These are phyloP conservation scores for Drosophila dives DNA, from an alignment of 2,888 invertebrate genomes.

Conservation along the genomic window DNA sequence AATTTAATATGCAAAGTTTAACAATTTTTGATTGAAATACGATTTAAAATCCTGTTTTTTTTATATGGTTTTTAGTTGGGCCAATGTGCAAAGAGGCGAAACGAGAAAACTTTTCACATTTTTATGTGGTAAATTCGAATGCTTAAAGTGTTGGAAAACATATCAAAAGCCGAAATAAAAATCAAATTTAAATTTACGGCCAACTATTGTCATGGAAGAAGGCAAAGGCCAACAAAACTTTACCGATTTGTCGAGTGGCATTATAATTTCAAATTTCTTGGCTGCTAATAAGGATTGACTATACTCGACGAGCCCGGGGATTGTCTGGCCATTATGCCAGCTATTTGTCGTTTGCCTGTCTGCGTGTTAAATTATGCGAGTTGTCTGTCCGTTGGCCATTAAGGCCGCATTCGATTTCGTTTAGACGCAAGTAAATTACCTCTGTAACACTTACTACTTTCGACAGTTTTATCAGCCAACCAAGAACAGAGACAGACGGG, in stretches of 20 bases:
- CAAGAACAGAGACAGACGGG: background rate
- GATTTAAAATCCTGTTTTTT: slow-evolving; percentile 31
- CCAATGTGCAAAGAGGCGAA: slow-evolving; percentile 29
- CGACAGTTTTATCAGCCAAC: slow-evolving; percentile 77
- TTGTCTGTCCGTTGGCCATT: slow-evolving; percentile 74
- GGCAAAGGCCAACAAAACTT: slow-evolving; percentile 56
- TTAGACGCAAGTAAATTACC: slow-evolving; percentile 71
- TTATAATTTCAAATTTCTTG: slow-evolving; percentile 72
- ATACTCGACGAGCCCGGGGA: background rate
- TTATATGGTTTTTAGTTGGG: slow-evolving; percentile 38
- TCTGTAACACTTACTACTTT: slow-evolving; percentile 78
- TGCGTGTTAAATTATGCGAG: slow-evolving; percentile 71
- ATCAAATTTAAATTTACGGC: slow-evolving; percentile 74
- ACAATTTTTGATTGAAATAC: slow-evolving; percentile 47
- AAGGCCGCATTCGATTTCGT: slow-evolving; percentile 80
- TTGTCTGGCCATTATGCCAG: slow-evolving; percentile 24
- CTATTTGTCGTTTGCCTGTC: slow-evolving; percentile 43
- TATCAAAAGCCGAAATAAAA: slow-evolving; percentile 65
- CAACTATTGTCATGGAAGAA: slow-evolving; percentile 45
- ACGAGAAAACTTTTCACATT: slow-evolving; percentile 46
- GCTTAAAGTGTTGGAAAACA: slow-evolving; percentile 58
- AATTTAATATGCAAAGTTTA: slow-evolving; percentile 49
- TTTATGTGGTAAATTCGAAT: slow-evolving; percentile 18
- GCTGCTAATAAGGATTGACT: slow-evolving; percentile 63
- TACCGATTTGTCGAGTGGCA: slow-evolving; percentile 65